Evolutionary conservation across 2,797 vertebrate genomes (phyloP).

Genomic region (Xiphophorus birchmanni): DNA sequence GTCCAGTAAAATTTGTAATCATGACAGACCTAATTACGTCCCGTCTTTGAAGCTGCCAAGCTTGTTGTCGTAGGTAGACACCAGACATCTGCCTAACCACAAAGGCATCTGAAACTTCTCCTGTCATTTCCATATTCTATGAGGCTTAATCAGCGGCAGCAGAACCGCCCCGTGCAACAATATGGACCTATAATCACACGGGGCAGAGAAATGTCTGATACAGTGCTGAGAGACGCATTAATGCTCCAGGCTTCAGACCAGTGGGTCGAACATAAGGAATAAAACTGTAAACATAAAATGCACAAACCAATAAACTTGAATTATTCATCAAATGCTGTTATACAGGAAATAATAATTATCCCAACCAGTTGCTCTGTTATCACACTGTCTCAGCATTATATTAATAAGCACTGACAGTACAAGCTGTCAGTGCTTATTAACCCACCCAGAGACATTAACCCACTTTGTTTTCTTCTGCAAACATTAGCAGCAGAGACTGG

Average conservation of each 20-base stretch:
- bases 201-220: background rate
- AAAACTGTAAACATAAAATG: background rate
- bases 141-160: background rate
- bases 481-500: background rate
- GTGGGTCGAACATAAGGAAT: background rate
- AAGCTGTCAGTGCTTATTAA: conserved; percentile 6
- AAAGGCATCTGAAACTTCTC: background rate
- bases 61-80: background rate
- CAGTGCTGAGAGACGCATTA: background rate
- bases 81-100: background rate
- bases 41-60: background rate
- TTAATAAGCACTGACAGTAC: conserved; percentile 12
- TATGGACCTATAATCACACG: background rate
- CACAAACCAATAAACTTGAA: conserved; percentile 5
- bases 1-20: too few relatives aligned
- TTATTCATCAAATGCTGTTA: conserved; percentile 6
- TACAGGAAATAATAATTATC: background rate
- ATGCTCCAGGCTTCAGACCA: conserved; percentile 1
- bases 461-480: conserved; percentile 37
- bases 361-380: background rate
- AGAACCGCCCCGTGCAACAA: background rate
- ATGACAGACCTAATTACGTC: background rate
- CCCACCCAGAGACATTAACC: conserved; percentile 30
- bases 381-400: background rate
- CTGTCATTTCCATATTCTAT: background rate